Percentiles rank a stretch among this genome's conserved stretches.
Conservation (phyloP, 1,140 invertebrate species). For the Pogonognathellus flavescens region DNA sequence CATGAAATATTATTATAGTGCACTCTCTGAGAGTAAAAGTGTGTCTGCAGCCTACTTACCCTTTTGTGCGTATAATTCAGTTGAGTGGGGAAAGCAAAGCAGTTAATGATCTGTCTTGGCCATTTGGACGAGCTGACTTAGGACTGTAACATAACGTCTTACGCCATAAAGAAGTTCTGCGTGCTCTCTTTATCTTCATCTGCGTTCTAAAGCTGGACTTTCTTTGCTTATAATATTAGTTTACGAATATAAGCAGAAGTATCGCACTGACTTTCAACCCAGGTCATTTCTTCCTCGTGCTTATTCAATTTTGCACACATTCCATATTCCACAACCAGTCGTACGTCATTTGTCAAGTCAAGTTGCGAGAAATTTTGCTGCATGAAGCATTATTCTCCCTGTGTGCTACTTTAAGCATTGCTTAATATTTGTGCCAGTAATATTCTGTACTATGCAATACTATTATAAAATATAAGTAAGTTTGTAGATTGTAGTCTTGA, state of each 20-base stretch:
- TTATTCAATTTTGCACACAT: constrained; percentile 31
- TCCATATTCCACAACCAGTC: not conserved
- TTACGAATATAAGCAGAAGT: not conserved
- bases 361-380: constrained; percentile 15
- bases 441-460: too few species aligned
- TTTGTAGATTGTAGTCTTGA: too few species aligned
- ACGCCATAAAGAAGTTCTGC: constrained; percentile 50
- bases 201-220: not conserved
- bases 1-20: too few species aligned
- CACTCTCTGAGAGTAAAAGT: too few species aligned
- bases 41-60: not conserved
- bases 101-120: constrained; percentile 59
- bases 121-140: constrained; percentile 57
- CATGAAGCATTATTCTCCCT: constrained; percentile 14
- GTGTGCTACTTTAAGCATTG: too few species aligned
- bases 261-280: not conserved
- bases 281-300: not conserved
- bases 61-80: constrained; percentile 21
- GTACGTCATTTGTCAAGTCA: constrained; percentile 33
- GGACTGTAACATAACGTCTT: not conserved
- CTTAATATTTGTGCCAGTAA: too few species aligned
- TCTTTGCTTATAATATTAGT: not conserved
- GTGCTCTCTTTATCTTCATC: constrained; percentile 20
- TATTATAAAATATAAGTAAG: not conserved
- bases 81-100: constrained; percentile 56